Base-by-base conservation (phyloP, 2,888 invertebrate species). In the Sphaerophoria taeniata region DNA sequence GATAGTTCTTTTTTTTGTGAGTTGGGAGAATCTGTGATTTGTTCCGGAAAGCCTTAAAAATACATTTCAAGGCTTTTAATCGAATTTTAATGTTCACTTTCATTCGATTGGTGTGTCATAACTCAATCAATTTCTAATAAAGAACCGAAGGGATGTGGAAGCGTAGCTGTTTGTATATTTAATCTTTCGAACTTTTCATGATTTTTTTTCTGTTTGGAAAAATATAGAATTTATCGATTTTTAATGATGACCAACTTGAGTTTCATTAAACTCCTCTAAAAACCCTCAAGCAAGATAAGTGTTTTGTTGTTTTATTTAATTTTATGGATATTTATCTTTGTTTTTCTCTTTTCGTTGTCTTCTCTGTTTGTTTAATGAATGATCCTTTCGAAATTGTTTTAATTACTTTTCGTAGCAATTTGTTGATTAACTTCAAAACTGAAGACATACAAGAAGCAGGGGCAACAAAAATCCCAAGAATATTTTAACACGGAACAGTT, bases 51-150 rank as follows among this genome's bases (percentile, higher is more conserved):
- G 11, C 16, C 36, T 14, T 51, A 55, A 49, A 71, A 76, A 80
- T 36, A 77, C 36, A 55, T 60, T 61, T 65, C 24, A 12, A 24
- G 7, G 65, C 83, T 51, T 49, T 51, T 84, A 75, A 84, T 79
- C 71, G 75, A 75, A 58, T 79, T 79, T 79, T 84, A 84, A 79
- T 79, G 79, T 71, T 71, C 79, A 84, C 84, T 84, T 60, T 71
- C 53, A 63, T 45, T 51, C 43, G 6, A 47, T 11, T 65, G 51
- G 6, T 55, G 33, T 9, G 43, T 9, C 51, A 72, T 84, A 84
- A 75, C 61, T 72, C 71, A 79, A 84, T 84, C 73, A 84, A 75
- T 75, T 72, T 71, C 71, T 72, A 72, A 75, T 75, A 79, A 24
- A 24, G 24, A 24, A 71, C 43, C 60, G 55, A 53, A 4, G 12